Percentiles rank a stretch among this genome's conserved stretches.
These are phyloP conservation scores for Ceratosolen fusciceps DNA, from an alignment of 1,140 invertebrate species.

Conservation along the genomic window DNA sequence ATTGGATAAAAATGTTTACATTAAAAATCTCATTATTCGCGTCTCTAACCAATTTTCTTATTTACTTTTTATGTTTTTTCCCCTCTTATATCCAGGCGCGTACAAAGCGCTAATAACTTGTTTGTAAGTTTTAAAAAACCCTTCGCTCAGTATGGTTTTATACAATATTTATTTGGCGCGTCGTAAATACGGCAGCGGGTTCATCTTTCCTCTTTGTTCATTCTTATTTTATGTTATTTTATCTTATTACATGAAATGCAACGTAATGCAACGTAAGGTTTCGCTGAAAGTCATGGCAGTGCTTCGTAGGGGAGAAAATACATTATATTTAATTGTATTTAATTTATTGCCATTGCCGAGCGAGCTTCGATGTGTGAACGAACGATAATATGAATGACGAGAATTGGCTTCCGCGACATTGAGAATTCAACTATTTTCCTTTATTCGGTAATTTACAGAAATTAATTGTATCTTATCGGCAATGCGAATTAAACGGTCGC, in stretches of 20 bases:
- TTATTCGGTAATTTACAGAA: too few species aligned
- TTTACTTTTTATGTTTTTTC: neutral
- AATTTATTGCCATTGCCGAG: slow-evolving; percentile 63
- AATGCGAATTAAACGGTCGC: too few species aligned
- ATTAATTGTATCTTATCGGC: too few species aligned
- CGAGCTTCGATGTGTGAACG: slow-evolving; percentile 14
- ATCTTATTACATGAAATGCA: slow-evolving; percentile 42
- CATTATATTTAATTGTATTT: slow-evolving; percentile 45
- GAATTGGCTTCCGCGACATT: slow-evolving; percentile 12
- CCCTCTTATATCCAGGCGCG: slow-evolving; percentile 5
- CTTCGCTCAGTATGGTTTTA: slow-evolving; percentile 20
- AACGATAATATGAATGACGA: neutral
- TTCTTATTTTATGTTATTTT: too few species aligned
- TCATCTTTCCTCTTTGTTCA: slow-evolving; percentile 22
- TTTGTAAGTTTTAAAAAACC: slow-evolving; percentile 31
- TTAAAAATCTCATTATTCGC: slow-evolving; percentile 22
- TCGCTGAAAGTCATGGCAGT: slow-evolving; percentile 68
- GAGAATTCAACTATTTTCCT: neutral
- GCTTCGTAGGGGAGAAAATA: slow-evolving; percentile 65
- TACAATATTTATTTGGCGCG: slow-evolving; percentile 19
- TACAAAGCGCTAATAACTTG: slow-evolving; percentile 39
- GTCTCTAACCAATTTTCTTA: slow-evolving; percentile 2
- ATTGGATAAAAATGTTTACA: neutral
- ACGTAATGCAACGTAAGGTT: slow-evolving; percentile 61
- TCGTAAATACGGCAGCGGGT: slow-evolving; percentile 36